A percentile compares a stretch with the other conserved stretches of the same genome.
These are phyloP conservation scores for Megaceryle maxima DNA, from an alignment of 2,113 vertebrate species.

Conservation along the genomic window DNA sequence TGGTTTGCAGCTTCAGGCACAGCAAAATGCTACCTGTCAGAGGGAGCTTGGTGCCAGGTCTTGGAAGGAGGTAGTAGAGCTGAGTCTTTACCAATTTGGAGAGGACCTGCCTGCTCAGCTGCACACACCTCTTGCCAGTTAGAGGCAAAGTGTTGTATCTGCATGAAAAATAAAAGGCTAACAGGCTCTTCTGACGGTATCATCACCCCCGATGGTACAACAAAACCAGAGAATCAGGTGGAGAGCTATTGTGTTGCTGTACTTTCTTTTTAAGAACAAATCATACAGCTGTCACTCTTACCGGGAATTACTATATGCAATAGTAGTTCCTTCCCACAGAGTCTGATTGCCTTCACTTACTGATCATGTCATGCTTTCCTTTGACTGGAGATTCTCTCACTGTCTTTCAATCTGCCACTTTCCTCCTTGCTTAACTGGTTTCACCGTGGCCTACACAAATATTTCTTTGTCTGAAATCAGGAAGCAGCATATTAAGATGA, in stretches of 20 bases:
- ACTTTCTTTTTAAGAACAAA: neutral
- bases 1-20: neutral
- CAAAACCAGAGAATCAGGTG: neutral
- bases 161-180: neutral
- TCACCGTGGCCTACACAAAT: slow-evolving; percentile 31
- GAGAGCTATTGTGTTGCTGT: neutral
- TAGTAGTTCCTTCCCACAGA: neutral
- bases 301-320: neutral
- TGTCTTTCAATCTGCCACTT: neutral
- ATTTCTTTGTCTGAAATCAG: slow-evolving; percentile 58
- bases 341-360: neutral
- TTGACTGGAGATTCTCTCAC: neutral
- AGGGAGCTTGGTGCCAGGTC: neutral
- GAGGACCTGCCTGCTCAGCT: neutral
- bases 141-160: neutral
- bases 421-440: slow-evolving; percentile 56
- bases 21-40: neutral
- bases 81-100: neutral
- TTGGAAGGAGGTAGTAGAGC: neutral
- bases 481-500: slow-evolving; percentile 34
- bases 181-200: neutral
- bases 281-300: neutral
- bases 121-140: neutral
- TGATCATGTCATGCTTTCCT: neutral
- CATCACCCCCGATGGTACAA: neutral